These are phyloP conservation scores for Leptinotarsa juncta DNA, from an alignment of 2,888 invertebrate genomes.

Conservation along the genomic window DNA sequence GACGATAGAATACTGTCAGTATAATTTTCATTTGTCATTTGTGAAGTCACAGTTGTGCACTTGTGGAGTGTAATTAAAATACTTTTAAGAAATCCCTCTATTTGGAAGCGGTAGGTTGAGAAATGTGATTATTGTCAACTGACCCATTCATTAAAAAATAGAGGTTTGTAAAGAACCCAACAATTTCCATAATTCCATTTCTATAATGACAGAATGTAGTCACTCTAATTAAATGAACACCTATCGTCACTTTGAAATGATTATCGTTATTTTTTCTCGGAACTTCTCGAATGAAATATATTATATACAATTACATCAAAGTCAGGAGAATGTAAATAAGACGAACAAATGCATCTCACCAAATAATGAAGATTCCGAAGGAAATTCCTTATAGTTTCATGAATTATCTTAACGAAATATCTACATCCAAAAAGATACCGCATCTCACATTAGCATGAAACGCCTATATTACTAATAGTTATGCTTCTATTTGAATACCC, in stretches of 20 bases:
- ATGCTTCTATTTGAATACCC: constrained; percentile 26
- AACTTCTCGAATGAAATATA: not conserved
- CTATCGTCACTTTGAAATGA: not conserved
- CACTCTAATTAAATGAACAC: not conserved
- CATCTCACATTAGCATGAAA: constrained; percentile 33
- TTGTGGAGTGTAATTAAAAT: too few species aligned
- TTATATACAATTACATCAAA: not conserved
- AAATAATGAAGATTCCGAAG: constrained; percentile 36
- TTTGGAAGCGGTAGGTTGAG: too few species aligned
- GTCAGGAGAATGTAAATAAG: constrained; percentile 27
- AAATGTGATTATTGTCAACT: too few species aligned
- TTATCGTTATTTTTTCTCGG: constrained; percentile 3
- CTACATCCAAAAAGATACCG: constrained; percentile 41
- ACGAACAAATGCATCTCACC: constrained; percentile 30
- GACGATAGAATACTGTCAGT: too few species aligned
- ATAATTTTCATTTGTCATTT: too few species aligned
- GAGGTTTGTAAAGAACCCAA: too few species aligned
- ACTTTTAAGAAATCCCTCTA: too few species aligned
- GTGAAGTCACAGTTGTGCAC: too few species aligned
- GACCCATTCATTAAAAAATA: too few species aligned
- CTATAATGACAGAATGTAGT: not conserved
- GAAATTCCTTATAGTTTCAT: constrained; percentile 39
- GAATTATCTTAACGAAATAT: constrained; percentile 39
- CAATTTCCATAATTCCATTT: not conserved
- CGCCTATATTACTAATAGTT: constrained; percentile 28